Base-by-base conservation (phyloP, 2,888 invertebrate species). In the Druceiella hillmani region DNA sequence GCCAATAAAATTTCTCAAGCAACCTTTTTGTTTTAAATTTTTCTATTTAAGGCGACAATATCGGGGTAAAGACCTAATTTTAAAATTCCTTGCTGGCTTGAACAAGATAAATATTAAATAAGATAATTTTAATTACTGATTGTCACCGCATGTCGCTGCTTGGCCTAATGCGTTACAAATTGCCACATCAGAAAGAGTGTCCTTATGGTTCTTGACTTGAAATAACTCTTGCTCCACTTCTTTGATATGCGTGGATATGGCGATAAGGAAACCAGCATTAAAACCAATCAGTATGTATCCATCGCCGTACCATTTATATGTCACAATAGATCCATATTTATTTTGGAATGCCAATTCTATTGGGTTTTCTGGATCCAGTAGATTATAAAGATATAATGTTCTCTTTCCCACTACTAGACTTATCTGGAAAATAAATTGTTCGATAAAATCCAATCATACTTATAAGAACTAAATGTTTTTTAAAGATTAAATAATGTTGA, bases 211-310 rank as follows among this genome's bases (percentile, higher is more conserved):
- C 54, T 85, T 81, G 3, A 89, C 82, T 72, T 97, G 93, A 65
- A 94, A 94, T 50, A 98, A 62, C 63, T 99, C 98, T 60, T 94
- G 93, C 0, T 97, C 97, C 27, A 97, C 92, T 68, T 98, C 97
- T 58, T 90, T 92, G 48, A 90, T 84, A 61, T 98, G 93, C 0
- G 98, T 98, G 0, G 98, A 98, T 57, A 99, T 92, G 1, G 92
- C 87, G 41, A 98, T 89, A 43, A 98, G 82, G 60, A 82, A 93
- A 0, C 98, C 98, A 36, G 84, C 83, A 41, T 89, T 87, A 60
- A 99, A 99, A 1, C 95, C 97, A 17, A 98, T 79, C 38, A 98
- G 69, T 46, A 99, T 93, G 56, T 95, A 95, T 1, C 92, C 92
- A 60, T 92, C 91, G 0, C 94, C 94, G 57, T 89, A 94, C 98